Evolutionary conservation across 2,888 invertebrate species (phyloP), one percentile per base, ranked within the genome.

Genomic region (Melieria crassipennis): DNA sequence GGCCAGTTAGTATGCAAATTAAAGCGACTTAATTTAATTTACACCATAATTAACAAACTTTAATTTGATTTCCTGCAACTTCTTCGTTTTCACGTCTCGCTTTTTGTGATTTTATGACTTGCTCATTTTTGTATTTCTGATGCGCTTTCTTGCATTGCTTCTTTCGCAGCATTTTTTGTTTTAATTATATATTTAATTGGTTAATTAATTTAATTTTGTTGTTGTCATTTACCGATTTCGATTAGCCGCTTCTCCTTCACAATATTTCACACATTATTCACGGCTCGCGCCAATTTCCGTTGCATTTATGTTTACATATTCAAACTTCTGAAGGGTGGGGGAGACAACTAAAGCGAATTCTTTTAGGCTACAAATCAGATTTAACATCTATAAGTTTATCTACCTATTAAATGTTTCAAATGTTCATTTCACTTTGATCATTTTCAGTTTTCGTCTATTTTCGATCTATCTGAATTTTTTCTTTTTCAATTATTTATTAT

Each of bases 301-400:
- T 30, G 30, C 30, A 30, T 30, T 30, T 30, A 30, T 30, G 30
- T 30, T 30, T 30, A 30, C 30, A 30, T 50, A 56, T 30, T 56
- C 56, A 43, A 61, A 7, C 16, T 13, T 43, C 11, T 69, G 64
- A 62, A 46, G 7, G 47, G n/a, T 69, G 13, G 48, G 62, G 46
- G 62, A 48, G 73, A 79, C 78, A 79, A 80, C 76, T 69, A 79
- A 81, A 79, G 79, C 78, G 45, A 79, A 73, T 75, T 77, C 72
- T 63, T 69, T 79, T 79, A 76, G 75, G 78, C 81, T 82, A 81
- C 71, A 78, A 81, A 79, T 80, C 74, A 79, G 74, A 78, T 80
- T 79, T 74, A 80, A 77, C 75, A 75, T 79, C 77, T 78, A 78
- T 75, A 73, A 75, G 73, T 62, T 79, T 79, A 74, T 80, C 81